phyloP scores from a whole-genome alignment of 1,140 invertebrate species.

The Cheumatopsyche charites region DNA sequence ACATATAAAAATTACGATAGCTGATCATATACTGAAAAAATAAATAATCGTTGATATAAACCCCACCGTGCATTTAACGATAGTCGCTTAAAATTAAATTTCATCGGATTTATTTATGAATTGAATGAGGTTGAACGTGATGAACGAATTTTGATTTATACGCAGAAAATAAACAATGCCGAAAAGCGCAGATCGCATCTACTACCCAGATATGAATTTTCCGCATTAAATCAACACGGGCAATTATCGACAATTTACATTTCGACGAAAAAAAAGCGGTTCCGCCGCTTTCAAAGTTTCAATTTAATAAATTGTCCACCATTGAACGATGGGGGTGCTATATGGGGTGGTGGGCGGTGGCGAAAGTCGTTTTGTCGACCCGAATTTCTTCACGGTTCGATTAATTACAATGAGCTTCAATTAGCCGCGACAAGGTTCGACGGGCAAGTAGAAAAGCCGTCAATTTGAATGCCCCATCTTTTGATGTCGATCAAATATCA shows the following conservation, averaged over 20 bases:
- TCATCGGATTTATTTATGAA: too few species aligned
- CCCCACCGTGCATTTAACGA: too few species aligned
- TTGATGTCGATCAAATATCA: constrained; percentile 17
- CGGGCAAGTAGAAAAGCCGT: constrained; percentile 16
- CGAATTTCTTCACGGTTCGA: constrained; percentile 18
- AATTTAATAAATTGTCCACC: constrained; percentile 1
- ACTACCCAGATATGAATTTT: not conserved
- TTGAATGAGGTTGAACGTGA: too few species aligned
- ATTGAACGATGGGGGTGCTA: too few species aligned
- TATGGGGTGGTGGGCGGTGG: too few species aligned
- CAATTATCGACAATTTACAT: constrained; percentile 14
- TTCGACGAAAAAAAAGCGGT: not conserved
- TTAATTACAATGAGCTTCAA: constrained; percentile 22
- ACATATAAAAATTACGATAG: too few species aligned
- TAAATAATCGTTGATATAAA: too few species aligned
- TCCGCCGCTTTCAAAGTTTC: constrained; percentile 4
- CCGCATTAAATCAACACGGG: constrained; percentile 4
- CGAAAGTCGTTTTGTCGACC: not conserved
- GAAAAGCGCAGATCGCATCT: too few species aligned
- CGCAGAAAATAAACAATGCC: too few species aligned
- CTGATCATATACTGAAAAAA: too few species aligned
- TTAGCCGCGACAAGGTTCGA: constrained; percentile 18
- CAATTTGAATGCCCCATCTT: constrained; percentile 16
- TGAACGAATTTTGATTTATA: too few species aligned
- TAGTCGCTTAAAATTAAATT: too few species aligned